Conservation (phyloP, 53 echinoderm and acorn worm genomes). For the Paelopatides confundens region DNA sequence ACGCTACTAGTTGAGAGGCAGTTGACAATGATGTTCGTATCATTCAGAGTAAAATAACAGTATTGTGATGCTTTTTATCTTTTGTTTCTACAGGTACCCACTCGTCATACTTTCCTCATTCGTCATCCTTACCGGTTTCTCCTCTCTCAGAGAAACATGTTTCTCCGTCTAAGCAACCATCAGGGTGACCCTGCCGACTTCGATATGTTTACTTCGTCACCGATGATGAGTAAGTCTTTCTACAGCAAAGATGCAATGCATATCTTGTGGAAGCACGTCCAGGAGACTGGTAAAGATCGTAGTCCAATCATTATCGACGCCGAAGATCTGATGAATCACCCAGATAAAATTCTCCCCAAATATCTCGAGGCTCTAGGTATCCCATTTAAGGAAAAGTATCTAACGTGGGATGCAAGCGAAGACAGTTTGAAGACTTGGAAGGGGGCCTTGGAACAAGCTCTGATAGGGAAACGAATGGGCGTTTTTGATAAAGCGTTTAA, state of each 20-base stretch:
- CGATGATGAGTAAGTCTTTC: neutral
- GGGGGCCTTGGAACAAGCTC: slow-evolving; percentile 3
- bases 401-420: neutral
- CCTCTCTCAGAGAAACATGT: slow-evolving; percentile 31
- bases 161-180: neutral
- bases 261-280: neutral
- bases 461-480: neutral
- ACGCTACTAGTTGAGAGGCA: too few species aligned
- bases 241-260: neutral
- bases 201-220: slow-evolving; percentile 13
- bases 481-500: slow-evolving; percentile 25
- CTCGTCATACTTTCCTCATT: slow-evolving; percentile 54
- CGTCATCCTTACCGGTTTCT: slow-evolving; percentile 59
- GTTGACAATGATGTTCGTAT: neutral
- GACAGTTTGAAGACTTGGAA: slow-evolving; percentile 1
- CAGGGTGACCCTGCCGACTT: slow-evolving; percentile 20
- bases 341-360: slow-evolving; percentile 9
- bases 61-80: too few species aligned
- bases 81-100: neutral
- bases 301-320: slow-evolving; percentile 15
- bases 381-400: slow-evolving; percentile 18
- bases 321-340: slow-evolving; percentile 7
- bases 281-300: neutral
- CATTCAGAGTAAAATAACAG: too few species aligned
- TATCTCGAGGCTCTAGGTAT: neutral